Evolutionary conservation across 2,113 vertebrate species (phyloP), one percentile per base, ranked within the genome.

Genomic region (Verasper variegatus): DNA sequence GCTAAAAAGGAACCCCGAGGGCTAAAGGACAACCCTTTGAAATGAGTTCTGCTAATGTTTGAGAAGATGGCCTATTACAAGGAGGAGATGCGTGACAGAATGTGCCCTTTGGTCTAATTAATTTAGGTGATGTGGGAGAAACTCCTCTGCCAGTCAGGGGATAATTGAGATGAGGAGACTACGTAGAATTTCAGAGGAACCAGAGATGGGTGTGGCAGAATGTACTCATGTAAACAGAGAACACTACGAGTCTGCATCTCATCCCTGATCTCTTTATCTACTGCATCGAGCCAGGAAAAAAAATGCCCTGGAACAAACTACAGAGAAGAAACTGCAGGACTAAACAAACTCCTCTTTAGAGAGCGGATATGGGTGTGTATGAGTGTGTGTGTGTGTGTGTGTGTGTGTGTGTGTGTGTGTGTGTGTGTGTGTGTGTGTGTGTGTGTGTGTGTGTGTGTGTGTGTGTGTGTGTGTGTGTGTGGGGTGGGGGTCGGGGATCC

Each of bases 41-140:
- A 85, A 89, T 62, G 70, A 31, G 59, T 57, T 85, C 84, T 83
- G 63, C 59, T 74, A 26, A 81, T 71, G 73, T 77, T 69, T 83
- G 49, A 77, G 80, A 55, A 61, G 76, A 55, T 51, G 59, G 56
- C 37, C 83, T 26, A 86, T 82, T 86, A 75, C 89, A 87, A 74
- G 2, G 8, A 71, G 61, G 65, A 65, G 40, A 42, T 26, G 23
- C 13, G 58, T 76, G 54, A 37, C 26, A 72, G 35, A 74, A 26
- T 71, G 13, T 68, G 75, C 47, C 60, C 56, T 66, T 31, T 70
- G 59, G 77, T 79, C 80, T 73, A 49, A 79, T 90, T 80, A n/a
- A 76, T 85, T 85, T 56, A 47, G 42, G 13, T 51, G 20, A 79
- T 13, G 74, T 9, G 45, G 59, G 31, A 77, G 56, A 3, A 8